Conservation (phyloP, 2,888 invertebrate species). For the Chloromyia formosa region DNA sequence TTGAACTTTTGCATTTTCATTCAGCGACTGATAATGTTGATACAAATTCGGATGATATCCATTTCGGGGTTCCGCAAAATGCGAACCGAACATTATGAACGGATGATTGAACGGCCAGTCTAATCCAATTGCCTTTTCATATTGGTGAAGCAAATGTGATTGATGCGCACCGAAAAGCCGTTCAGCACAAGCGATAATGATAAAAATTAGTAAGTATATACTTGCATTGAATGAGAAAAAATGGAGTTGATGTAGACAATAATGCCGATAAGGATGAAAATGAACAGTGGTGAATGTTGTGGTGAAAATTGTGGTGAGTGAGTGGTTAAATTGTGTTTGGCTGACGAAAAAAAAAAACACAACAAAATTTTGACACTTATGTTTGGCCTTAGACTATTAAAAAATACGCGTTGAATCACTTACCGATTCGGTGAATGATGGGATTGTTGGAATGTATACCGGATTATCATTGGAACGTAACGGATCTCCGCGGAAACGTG, state of each 20-base stretch:
- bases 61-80: constrained; percentile 42
- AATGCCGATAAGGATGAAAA: not conserved
- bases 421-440: constrained; percentile 54
- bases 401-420: constrained; percentile 46
- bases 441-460: constrained; percentile 54
- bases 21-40: not conserved
- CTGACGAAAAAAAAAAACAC: not conserved
- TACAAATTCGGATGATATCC: not conserved
- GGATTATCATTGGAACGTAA: constrained; percentile 50
- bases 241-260: not conserved
- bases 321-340: not conserved
- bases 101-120: constrained; percentile 55
- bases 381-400: constrained; percentile 51
- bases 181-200: constrained; percentile 29
- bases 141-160: not conserved
- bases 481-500: constrained; percentile 53
- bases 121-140: constrained; percentile 53
- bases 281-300: not conserved
- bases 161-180: constrained; percentile 47
- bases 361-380: constrained; percentile 49
- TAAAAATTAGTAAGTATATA: constrained; percentile 46
- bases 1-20: not conserved
- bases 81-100: constrained; percentile 50
- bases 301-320: not conserved
- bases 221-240: constrained; percentile 38